Base-by-base conservation (phyloP, 1,140 invertebrate genomes). In the Nymphalis io region DNA sequence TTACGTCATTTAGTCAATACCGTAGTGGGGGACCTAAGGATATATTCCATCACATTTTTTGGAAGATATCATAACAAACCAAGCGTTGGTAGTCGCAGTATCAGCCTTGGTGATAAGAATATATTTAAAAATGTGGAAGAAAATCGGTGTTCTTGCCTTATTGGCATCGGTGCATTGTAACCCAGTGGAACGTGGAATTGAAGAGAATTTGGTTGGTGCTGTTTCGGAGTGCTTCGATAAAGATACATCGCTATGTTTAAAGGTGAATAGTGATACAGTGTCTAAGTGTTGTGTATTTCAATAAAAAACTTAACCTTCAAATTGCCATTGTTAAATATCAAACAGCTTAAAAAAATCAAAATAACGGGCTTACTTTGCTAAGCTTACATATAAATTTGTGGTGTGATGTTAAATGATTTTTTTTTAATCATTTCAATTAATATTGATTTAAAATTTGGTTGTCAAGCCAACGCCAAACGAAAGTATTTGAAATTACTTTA, bases 21-120 rank as follows among this genome's bases (percentile, higher is more conserved):
- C 51, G 74, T 75, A 78, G 87, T 78, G 87, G 89, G 89, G 85
- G 76, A 48, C 62, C 70, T 66, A 83, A 88, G 88, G 88, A 91
- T 91, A 91, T 81, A 91, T 87, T 85, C 76, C 84, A 85, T 84
- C 72, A 83, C 75, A 81, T 79, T 87, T 88, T 87, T 88, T 75
- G 81, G 77, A 85, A 86, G 75, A 80, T 78, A 91, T 80, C 89
- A 91, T 85, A 88, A 83, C 80, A 76, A 79, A 70, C 74, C 79
- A 81, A 80, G 73, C 84, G 65, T 85, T 65, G 81, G 79, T 73
- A 70, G 63, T 75, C 64, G 81, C 65, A 80, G 80, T 81, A 65
- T 48, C 77, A 71, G 61, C 70, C 60, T 60, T 72, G 60, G 57
- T 68, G 44, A 64, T 68, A 58, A 51, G 51, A 61, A 72, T 63